Percentiles rank a stretch among this genome's conserved stretches.
Conservation (phyloP, 1,140 invertebrate genomes). For the Drosophila malerkotliana region DNA sequence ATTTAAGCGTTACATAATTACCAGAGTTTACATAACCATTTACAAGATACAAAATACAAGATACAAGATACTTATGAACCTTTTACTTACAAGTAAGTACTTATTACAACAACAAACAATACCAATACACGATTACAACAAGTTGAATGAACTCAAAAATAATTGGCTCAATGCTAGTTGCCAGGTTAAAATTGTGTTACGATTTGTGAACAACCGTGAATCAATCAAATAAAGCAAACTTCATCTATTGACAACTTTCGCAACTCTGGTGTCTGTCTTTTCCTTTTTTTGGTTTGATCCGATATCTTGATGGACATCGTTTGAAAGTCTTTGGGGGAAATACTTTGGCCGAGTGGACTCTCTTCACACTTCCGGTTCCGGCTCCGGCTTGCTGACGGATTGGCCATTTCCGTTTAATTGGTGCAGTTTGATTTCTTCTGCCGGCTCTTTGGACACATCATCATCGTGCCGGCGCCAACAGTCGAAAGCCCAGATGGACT, state of each 20-base stretch:
- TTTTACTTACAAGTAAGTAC: slow-evolving; percentile 72
- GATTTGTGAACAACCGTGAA: slow-evolving; percentile 67
- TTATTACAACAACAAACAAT: slow-evolving; percentile 56
- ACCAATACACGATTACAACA: slow-evolving; percentile 27
- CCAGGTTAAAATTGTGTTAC: slow-evolving; percentile 66
- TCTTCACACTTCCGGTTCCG: slow-evolving; percentile 29
- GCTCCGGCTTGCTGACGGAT: slow-evolving; percentile 8
- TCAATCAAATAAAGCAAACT: slow-evolving; percentile 80
- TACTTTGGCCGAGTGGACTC: slow-evolving; percentile 12
- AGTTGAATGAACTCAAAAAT: slow-evolving; percentile 24
- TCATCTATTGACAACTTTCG: slow-evolving; percentile 69
- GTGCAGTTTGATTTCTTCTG: slow-evolving; percentile 55
- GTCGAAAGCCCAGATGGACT: slow-evolving; percentile 83
- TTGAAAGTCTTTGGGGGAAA: slow-evolving; percentile 15
- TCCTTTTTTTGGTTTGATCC: slow-evolving; percentile 13
- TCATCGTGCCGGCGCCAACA: slow-evolving; percentile 72
- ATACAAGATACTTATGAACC: slow-evolving; percentile 57
- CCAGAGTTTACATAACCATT: slow-evolving; percentile 66
- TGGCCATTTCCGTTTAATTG: slow-evolving; percentile 61
- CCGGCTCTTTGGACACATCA: slow-evolving; percentile 48
- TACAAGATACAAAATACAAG: slow-evolving; percentile 53
- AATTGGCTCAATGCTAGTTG: slow-evolving; percentile 41
- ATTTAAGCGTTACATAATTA: slow-evolving; percentile 56
- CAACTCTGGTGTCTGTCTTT: slow-evolving; percentile 34
- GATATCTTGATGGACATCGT: slow-evolving; percentile 4